phyloP scores from a whole-genome alignment of 1,140 invertebrate species.

The Eueides isabella region DNA sequence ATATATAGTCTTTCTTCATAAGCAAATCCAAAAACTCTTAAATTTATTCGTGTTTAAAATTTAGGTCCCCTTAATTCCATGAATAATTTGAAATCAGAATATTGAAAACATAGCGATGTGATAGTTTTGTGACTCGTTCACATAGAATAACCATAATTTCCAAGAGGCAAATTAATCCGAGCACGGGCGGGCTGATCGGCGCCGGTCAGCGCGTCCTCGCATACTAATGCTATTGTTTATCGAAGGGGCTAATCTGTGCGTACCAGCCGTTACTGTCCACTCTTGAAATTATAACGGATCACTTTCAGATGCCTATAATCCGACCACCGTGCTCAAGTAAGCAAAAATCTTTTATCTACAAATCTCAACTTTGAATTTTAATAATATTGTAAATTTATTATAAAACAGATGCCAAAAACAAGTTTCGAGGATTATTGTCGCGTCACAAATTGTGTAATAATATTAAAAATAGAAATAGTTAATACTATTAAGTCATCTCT shows the following conservation, averaged over 20 bases:
- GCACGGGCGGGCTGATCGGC: slow-evolving; percentile 74
- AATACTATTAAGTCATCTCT: no score
- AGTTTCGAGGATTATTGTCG: no score
- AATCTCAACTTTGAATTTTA: neutral
- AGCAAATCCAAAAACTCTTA: neutral
- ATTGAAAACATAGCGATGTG: slow-evolving; percentile 63
- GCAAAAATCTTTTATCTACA: slow-evolving; percentile 14
- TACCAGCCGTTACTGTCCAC: slow-evolving; percentile 77
- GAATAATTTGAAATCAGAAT: slow-evolving; percentile 28
- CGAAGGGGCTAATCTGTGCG: slow-evolving; percentile 80
- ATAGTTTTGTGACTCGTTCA: slow-evolving; percentile 44
- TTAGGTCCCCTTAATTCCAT: neutral
- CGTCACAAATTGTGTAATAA: no score
- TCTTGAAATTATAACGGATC: slow-evolving; percentile 80
- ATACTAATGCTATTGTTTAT: slow-evolving; percentile 82
- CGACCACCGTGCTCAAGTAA: slow-evolving; percentile 45
- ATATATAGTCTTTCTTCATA: neutral
- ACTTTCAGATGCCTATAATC: slow-evolving; percentile 75
- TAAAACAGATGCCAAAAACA: neutral
- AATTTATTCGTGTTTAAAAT: neutral
- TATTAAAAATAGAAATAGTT: no score
- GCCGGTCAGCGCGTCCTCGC: slow-evolving; percentile 77
- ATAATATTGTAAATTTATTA: neutral
- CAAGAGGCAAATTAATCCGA: slow-evolving; percentile 79
- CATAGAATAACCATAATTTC: slow-evolving; percentile 72